These are phyloP conservation scores for Netelia melanura DNA, from an alignment of 2,888 invertebrate species.

Conservation along the genomic window DNA sequence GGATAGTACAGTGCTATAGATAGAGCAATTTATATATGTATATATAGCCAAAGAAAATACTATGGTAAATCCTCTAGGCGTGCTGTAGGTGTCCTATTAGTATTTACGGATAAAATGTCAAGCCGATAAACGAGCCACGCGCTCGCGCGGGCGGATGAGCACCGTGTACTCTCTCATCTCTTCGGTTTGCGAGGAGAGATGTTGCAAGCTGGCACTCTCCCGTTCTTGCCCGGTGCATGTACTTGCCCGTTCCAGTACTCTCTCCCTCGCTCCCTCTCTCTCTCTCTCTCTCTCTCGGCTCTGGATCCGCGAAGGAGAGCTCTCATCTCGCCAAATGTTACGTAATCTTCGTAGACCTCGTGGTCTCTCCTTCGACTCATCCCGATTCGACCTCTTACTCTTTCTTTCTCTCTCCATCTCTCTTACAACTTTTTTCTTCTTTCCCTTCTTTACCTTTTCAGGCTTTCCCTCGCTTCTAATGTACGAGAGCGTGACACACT, in stretches of 20 bases:
- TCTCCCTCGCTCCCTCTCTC: neutral
- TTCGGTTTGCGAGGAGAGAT: slow-evolving; percentile 21
- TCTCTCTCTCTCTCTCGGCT: neutral
- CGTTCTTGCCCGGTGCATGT: neutral
- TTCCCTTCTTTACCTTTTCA: slow-evolving; percentile 27
- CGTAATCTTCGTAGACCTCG: slow-evolving; percentile 41
- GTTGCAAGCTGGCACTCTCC: slow-evolving; percentile 24
- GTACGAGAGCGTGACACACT: slow-evolving; percentile 12
- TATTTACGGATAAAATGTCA: slow-evolving; percentile 81
- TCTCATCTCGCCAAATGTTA: slow-evolving; percentile 40
- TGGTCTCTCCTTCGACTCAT: slow-evolving; percentile 53
- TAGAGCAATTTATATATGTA: neutral
- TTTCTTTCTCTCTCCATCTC: slow-evolving; percentile 22
- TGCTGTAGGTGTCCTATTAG: slow-evolving; percentile 76
- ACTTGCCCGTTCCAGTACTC: neutral
- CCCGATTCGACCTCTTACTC: slow-evolving; percentile 66
- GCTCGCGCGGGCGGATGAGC: slow-evolving; percentile 63
- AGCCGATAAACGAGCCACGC: slow-evolving; percentile 75
- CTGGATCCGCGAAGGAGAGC: neutral
- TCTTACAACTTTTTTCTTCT: slow-evolving; percentile 27
- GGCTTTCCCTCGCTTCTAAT: slow-evolving; percentile 55
- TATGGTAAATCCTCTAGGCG: slow-evolving; percentile 42
- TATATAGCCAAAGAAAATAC: slow-evolving; percentile 1
- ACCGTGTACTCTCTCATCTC: slow-evolving; percentile 14
- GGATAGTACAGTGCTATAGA: slow-evolving; percentile 44